phyloP scores from a whole-genome alignment of 35 echinoderm and acorn worm genomes.

The Amphiura filiformis region DNA sequence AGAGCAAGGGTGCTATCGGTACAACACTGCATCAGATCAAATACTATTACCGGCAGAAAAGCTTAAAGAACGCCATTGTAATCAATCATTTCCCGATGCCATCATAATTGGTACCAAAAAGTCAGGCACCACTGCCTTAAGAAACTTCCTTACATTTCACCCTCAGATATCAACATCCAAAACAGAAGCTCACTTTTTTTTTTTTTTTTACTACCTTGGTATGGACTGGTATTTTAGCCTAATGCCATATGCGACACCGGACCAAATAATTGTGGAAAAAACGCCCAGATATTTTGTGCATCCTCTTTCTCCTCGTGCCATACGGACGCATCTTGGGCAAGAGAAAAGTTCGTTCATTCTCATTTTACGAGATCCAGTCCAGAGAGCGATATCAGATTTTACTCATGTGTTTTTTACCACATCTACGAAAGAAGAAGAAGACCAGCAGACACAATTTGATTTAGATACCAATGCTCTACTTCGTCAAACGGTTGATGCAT shows the following conservation, averaged over 20 bases:
- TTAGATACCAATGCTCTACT: too few relatives aligned
- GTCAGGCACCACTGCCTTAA: conserved; percentile 48
- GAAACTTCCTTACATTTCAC: conserved; percentile 42
- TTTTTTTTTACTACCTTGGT: conserved; percentile 13
- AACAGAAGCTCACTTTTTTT: conserved; percentile 59
- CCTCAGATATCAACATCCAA: conserved; percentile 39
- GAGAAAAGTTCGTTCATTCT: conserved; percentile 41
- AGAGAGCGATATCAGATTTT: conserved; percentile 50
- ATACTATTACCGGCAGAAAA: neutral
- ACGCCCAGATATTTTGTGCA: conserved; percentile 75
- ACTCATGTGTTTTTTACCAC: conserved; percentile 2
- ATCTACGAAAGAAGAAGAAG: neutral
- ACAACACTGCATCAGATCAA: neutral
- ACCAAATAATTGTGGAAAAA: conserved; percentile 71
- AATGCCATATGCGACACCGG: conserved; percentile 60
- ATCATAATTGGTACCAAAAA: conserved; percentile 57
- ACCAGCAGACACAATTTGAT: neutral
- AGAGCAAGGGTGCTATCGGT: neutral
- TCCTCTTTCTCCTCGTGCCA: conserved; percentile 23
- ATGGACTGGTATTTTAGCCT: conserved; percentile 68
- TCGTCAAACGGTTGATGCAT: too few relatives aligned
- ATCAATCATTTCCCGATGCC: conserved; percentile 37
- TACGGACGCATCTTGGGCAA: conserved; percentile 18
- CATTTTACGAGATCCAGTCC: conserved; percentile 43
- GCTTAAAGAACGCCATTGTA: conserved; percentile 14